Evolutionary conservation across 2,113 vertebrate genomes (phyloP).

Genomic region (Neolamprologus ventralis): DNA sequence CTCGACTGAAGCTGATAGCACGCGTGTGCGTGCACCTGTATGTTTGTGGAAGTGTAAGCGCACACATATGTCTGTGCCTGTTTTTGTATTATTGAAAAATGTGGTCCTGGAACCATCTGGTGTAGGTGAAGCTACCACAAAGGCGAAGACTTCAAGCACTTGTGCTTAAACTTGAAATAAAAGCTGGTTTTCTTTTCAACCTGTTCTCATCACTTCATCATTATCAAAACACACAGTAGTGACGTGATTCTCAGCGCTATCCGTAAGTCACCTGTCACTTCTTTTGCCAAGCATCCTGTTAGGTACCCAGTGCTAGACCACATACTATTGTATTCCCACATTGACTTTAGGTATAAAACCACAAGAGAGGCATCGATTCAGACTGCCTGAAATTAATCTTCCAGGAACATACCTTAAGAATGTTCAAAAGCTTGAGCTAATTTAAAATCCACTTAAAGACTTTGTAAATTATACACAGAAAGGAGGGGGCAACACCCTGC

Average conservation of each 20-base stretch:
- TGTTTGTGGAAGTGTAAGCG: not conserved
- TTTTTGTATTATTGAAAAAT: not conserved
- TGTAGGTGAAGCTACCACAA: not conserved
- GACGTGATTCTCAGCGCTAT: not conserved
- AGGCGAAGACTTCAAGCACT: not conserved
- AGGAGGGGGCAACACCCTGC: not conserved
- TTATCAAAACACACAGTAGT: not conserved
- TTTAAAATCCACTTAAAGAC: slow-evolving; percentile 43
- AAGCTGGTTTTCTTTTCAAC: not conserved
- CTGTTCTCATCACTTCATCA: not conserved
- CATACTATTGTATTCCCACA: not conserved
- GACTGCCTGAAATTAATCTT: slow-evolving; percentile 2
- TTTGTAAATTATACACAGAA: slow-evolving; percentile 24
- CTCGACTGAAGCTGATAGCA: not conserved
- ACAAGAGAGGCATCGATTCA: slow-evolving; percentile 12
- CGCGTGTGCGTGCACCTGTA: not conserved
- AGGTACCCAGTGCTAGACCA: not conserved
- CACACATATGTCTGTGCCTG: not conserved
- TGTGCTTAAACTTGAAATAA: not conserved
- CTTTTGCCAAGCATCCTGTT: not conserved
- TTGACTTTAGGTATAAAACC: not conserved
- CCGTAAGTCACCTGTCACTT: not conserved
- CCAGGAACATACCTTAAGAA: not conserved
- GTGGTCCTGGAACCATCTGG: not conserved
- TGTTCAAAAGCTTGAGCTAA: slow-evolving; percentile 1